Evolutionary conservation across 2,888 invertebrate genomes (phyloP), one percentile per base, ranked within the genome.

Genomic region (Girardia tigrina): DNA sequence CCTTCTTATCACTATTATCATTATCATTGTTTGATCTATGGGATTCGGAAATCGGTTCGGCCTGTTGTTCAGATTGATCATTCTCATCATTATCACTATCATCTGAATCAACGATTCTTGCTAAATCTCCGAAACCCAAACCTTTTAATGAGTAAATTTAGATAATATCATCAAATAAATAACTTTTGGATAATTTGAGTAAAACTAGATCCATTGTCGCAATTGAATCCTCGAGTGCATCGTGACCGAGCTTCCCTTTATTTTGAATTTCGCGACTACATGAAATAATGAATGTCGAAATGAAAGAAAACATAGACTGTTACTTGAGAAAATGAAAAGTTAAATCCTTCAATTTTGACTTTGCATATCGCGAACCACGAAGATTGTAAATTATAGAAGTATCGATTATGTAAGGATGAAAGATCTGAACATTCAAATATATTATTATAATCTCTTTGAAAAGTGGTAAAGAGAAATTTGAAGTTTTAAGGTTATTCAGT

Each of bases 391-490:
- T 90, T 4, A 92, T 88, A 76, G 88, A 87, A 0, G 94, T 94
- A 82, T 95, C 95, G 79, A 97, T 94, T 29, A 94, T 88, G 84
- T 94, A 97, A 0, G 97, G 97, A 87, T 98, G 97, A 88, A 93
- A 91, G 90, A 98, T 90, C 88, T 90, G 16, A 16, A 16, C 8
- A 36, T 12, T 36, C 8, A 16, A 36, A 12, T 36, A 36, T 16
- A 36, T 8, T 36, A 8, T 36, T n/a, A n/a, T n/a, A n/a, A n/a
- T n/a, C n/a, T n/a, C n/a, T n/a, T n/a, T n/a, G n/a, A n/a, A n/a
- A n/a, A n/a, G n/a, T n/a, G n/a, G n/a, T n/a, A n/a, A n/a, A n/a
- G n/a, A n/a, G n/a, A n/a, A n/a, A n/a, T n/a, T n/a, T n/a, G n/a
- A n/a, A n/a, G n/a, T n/a, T n/a, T n/a, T n/a, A n/a, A n/a, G n/a